Evolutionary conservation across 2,113 vertebrate species (phyloP), one percentile per base, ranked within the genome.

Genomic region (Calidris pugnax): DNA sequence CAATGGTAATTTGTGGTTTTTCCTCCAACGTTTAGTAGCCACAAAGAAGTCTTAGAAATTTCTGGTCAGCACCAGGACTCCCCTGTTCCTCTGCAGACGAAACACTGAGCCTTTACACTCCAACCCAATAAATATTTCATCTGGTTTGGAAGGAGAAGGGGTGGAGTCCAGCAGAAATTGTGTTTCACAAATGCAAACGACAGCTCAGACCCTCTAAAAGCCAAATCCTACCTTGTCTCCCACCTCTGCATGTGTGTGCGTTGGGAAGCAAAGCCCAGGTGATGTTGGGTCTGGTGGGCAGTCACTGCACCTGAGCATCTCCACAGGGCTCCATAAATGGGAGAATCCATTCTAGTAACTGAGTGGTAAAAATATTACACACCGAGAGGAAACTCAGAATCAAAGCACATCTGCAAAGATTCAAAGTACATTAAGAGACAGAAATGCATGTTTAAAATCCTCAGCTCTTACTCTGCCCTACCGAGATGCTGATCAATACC

Each of bases 1-100:
- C 98, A 97, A 98, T 98, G 98, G 98, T 99, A 99, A 99, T 99
- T 99, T 99, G 99, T 98, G 99, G 98, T 98, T 99, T 98, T 98
- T 98, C 98, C 97, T 98, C 98, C 97, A 97, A 98, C 97, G 97
- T 99, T 98, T 97, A 97, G 95, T 97, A 97, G 98, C 98, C 98
- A 99, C 98, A 99, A 99, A 99, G 98, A 98, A 98, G 98, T 89
- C 97, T 99, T 98, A 99, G 98, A 99, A 97, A 97, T 90, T 97
- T 97, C 97, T 98, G 98, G 97, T 97, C 97, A 98, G 90, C 95
- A 96, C 97, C 97, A 97, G 97, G 98, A 97, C 92, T 95, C 95
- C 95, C 97, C 97, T 96, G 89, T 98, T 99, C 98, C 97, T 98
- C 98, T 97, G 97, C 97, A 97, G 98, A 98, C 95, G 95, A 95